Evolutionary conservation across 2,888 invertebrate species (phyloP), one percentile per base, ranked within the genome.

Genomic region (Apotomis capreana): DNA sequence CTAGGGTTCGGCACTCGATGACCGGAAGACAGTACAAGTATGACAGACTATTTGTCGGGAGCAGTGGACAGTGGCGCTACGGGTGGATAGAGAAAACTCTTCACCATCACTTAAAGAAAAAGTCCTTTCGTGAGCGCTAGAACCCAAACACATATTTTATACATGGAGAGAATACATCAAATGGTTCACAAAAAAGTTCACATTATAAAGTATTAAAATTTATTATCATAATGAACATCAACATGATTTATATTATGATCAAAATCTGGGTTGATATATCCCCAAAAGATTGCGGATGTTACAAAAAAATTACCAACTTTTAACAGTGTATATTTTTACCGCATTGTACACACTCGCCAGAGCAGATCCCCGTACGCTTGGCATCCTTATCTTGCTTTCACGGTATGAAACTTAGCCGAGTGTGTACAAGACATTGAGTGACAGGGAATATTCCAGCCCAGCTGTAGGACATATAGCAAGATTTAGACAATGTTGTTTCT

Each of bases 51-150:
- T 82, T 76, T 76, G 69, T 73, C 71, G 68, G 72, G 78, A 76
- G 75, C 74, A 74, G 78, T 78, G 80, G 77, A 79, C 76, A 79
- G 83, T 82, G 81, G 82, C 79, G 80, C 90, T 90, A 91, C 89
- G 82, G 85, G 89, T 88, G 86, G 83, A 86, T 88, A 88, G 81
- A 80, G 85, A 88, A 86, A 81, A 81, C 83, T 87, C 83, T 80
- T 92, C 92, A 92, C 92, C 92, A 79, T 90, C 85, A 88, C 84
- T 91, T 88, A 88, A 87, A 89, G 77, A 87, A 89, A 84, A 87
- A 81, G 78, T 91, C 90, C 92, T 86, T 90, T 84, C 86, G 87
- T 87, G 91, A 84, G 91, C 92, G 92, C 92, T 93, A 92, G 89
- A 93, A 93, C 88, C 86, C 82, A 90, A 92, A 92, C 81, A 90